These are phyloP conservation scores for Cotesia typhae DNA, from an alignment of 1,140 invertebrate species.

Conservation along the genomic window DNA sequence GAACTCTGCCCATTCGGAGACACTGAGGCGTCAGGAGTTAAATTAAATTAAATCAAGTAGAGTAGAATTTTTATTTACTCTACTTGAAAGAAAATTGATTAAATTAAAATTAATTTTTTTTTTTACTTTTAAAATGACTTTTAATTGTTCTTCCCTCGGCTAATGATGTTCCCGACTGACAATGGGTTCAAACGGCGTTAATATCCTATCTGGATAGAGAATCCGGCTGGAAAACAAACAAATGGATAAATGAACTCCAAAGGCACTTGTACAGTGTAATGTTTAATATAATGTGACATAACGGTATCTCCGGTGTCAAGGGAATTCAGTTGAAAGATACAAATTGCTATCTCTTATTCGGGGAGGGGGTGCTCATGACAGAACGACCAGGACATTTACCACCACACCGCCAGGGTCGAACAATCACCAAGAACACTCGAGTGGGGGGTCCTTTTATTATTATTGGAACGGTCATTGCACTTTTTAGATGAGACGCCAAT, in stretches of 20 bases:
- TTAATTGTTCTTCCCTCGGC: too few relatives aligned
- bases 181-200: too few relatives aligned
- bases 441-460: conserved; percentile 61
- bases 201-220: too few relatives aligned
- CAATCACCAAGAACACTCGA: conserved; percentile 25
- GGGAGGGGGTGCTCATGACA: conserved; percentile 37
- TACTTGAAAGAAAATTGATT: too few relatives aligned
- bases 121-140: too few relatives aligned
- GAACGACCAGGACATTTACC: conserved; percentile 21
- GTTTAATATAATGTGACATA: conserved; percentile 62
- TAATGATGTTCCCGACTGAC: too few relatives aligned
- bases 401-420: conserved; percentile 22
- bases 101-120: too few relatives aligned
- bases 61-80: too few relatives aligned
- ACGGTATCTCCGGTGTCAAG: conserved; percentile 54
- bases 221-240: conserved; percentile 28
- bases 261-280: conserved; percentile 53
- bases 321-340: conserved; percentile 46
- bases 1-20: too few relatives aligned
- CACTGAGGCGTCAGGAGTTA: too few relatives aligned
- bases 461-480: conserved; percentile 66
- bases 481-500: conserved; percentile 49
- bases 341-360: conserved; percentile 53
- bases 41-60: too few relatives aligned
- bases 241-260: conserved; percentile 50